Base-by-base conservation (phyloP, 2,113 vertebrate species). In the Phaethornis superciliosus region DNA sequence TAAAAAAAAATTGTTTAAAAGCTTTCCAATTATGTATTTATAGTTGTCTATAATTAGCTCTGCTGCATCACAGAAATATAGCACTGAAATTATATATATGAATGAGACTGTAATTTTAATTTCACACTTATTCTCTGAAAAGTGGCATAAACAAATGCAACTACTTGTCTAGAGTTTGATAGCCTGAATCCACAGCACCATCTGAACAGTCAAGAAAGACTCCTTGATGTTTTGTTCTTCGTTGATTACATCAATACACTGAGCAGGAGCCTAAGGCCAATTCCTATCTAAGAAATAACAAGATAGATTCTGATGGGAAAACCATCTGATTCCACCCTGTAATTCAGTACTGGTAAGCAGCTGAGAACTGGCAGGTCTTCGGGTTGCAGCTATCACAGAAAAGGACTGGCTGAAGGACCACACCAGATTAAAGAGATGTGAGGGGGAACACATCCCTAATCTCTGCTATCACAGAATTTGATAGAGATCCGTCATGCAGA, bases 341-440 rank as follows among this genome's bases (percentile, higher is more conserved):
- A 56, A 30, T 22, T 52, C 47, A 74, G 63, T 24, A 24, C 47
- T 83, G 49, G 63, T 15, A 49, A 68, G 35, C n/a, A 42, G 60
- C 87, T 65, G 27, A 49, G 40, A 84, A 33, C 3, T 2, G 10
- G 15, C 46, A 40, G 40, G 23, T 33, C 59, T 90, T 22, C 23
- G 30, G 27, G 30, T 46, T 58, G n/a, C 30, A 49, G 42, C 2
- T 62, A 24, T 18, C 33, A 30, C 1, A 7, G 60, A 37, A 49
- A 69, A 52, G 46, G 44, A 37, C 19, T 27, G 30, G 33, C 42
- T 88, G 23, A 4, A 12, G 60, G 52, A 67, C 18, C 9, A 30
- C 37, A 7, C 0, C 0, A 3, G 6, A 2, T 5, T 18, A 13
- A 2, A 14, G n/a, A 35, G 28, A 60, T 9, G 4, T 0, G 0